Conservation (phyloP, 2,113 vertebrate species). For the Microcebus griseorufus region DNA sequence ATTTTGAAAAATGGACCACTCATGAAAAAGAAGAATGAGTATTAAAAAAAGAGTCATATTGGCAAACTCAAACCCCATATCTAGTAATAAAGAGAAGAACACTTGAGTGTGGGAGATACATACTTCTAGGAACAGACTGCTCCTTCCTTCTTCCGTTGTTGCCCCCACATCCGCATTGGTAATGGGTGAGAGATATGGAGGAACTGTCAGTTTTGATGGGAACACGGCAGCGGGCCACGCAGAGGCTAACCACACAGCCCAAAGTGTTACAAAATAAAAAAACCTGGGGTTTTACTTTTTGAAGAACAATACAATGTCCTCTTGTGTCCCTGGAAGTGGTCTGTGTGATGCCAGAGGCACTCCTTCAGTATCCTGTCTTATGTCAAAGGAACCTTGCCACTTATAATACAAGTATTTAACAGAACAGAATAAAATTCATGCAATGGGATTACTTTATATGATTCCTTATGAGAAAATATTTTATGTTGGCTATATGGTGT, state of each 20-base stretch:
- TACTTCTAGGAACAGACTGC: no score
- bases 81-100: neutral
- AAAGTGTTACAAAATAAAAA: neutral
- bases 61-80: neutral
- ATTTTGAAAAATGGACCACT: neutral
- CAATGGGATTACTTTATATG: neutral
- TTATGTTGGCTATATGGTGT: neutral
- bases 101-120: neutral
- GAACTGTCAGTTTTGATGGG: neutral
- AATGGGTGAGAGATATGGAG: neutral
- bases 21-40: neutral
- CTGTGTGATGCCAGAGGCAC: neutral
- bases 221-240: neutral
- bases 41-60: neutral
- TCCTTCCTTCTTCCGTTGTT: neutral
- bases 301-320: neutral
- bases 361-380: neutral
- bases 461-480: neutral
- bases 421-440: neutral
- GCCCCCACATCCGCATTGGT: neutral
- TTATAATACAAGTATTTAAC: neutral
- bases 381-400: neutral
- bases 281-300: neutral
- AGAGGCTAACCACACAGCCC: neutral
- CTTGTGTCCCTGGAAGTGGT: neutral